Conservation (phyloP, 2,888 invertebrate species). For the Lypha dubia region DNA sequence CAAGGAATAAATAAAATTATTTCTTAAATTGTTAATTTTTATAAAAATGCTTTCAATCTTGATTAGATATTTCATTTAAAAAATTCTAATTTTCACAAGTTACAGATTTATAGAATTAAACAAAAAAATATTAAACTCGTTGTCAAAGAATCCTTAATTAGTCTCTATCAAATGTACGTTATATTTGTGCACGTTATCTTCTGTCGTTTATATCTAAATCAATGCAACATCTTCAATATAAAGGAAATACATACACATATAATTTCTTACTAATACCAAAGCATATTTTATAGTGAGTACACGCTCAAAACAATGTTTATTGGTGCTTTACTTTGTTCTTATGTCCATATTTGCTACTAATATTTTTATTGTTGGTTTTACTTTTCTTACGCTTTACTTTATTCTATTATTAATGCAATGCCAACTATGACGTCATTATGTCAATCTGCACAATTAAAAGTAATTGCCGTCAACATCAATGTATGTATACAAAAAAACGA, state of each 20-base stretch:
- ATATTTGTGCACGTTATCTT: no score
- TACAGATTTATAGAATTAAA: no score
- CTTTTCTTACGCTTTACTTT: constrained; percentile 35
- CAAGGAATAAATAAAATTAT: no score
- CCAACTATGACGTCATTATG: constrained; percentile 75
- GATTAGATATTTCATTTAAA: no score
- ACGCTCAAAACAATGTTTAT: neutral
- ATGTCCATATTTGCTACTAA: neutral
- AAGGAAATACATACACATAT: neutral
- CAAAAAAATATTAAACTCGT: no score
- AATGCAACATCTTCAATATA: constrained; percentile 1
- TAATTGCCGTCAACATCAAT: constrained; percentile 60
- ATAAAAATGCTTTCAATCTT: no score
- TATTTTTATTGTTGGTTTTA: constrained; percentile 6
- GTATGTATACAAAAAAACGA: constrained; percentile 4
- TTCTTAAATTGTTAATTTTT: no score
- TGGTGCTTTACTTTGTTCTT: neutral
- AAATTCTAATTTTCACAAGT: no score
- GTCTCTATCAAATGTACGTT: no score
- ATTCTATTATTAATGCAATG: constrained; percentile 72
- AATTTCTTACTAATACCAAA: neutral
- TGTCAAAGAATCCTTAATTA: no score
- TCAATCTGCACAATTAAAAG: constrained; percentile 70
- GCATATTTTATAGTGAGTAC: neutral
- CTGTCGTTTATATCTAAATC: no score